These are phyloP conservation scores for Zaprionus gabonicus DNA, from an alignment of 1,140 invertebrate species.

Conservation along the genomic window DNA sequence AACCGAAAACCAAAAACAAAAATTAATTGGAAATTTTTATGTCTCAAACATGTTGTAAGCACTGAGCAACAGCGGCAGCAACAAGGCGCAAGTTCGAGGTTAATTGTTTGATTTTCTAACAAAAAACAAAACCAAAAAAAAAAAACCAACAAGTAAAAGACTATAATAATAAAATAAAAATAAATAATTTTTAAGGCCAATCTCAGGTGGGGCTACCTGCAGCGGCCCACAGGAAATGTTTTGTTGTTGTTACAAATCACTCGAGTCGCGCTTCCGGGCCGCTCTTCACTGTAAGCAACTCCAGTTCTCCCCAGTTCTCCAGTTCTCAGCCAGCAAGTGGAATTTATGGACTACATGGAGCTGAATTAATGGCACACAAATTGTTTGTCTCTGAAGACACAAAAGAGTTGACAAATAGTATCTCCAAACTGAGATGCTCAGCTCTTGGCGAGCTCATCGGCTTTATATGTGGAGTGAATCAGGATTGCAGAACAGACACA, in stretches of 20 bases:
- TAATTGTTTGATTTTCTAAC: slow-evolving; percentile 83
- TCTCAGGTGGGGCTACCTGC: slow-evolving; percentile 62
- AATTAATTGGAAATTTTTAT: slow-evolving; percentile 83
- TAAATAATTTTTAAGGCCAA: slow-evolving; percentile 67
- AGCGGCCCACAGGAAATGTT: slow-evolving; percentile 69
- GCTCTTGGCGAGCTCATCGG: neutral
- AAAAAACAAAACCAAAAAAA: slow-evolving; percentile 46
- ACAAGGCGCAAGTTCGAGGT: slow-evolving; percentile 73
- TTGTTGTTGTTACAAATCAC: slow-evolving; percentile 59
- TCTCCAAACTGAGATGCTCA: neutral
- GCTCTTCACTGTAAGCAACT: slow-evolving; percentile 30
- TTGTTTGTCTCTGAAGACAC: slow-evolving; percentile 20
- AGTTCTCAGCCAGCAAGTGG: slow-evolving; percentile 9
- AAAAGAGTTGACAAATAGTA: slow-evolving; percentile 23
- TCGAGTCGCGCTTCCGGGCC: slow-evolving; percentile 46
- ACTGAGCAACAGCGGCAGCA: slow-evolving; percentile 37
- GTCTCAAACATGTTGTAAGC: slow-evolving; percentile 81
- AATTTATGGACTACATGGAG: slow-evolving; percentile 49
- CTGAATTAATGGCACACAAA: slow-evolving; percentile 45
- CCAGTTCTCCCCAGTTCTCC: neutral
- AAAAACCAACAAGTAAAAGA: slow-evolving; percentile 41
- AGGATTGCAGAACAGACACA: neutral
- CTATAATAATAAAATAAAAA: slow-evolving; percentile 36
- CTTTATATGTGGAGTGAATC: neutral
- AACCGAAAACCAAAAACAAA: slow-evolving; percentile 62